Evolutionary conservation across 2,113 vertebrate genomes (phyloP).

Genomic region (Rhynchomys soricoides): DNA sequence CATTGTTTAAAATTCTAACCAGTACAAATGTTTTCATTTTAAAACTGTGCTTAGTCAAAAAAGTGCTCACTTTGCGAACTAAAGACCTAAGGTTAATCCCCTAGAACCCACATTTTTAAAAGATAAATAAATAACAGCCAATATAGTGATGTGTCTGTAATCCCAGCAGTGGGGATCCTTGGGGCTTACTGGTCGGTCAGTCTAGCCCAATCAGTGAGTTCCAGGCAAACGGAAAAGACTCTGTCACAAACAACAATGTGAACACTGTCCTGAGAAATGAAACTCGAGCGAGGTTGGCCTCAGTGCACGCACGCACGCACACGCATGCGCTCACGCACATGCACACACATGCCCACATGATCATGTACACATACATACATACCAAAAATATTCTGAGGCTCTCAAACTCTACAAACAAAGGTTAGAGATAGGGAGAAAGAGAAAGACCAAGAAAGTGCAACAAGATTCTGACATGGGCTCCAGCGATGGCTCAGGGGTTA

Average conservation of each 20-base stretch:
- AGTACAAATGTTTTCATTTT: not conserved
- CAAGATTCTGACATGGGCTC: not conserved
- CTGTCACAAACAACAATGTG: not conserved
- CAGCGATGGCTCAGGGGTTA: not conserved
- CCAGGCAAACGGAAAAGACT: not conserved
- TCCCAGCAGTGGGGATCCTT: not conserved
- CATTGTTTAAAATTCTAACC: not conserved
- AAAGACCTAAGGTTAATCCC: not conserved
- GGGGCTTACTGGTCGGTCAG: no score
- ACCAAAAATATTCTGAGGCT: not conserved
- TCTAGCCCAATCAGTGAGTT: no score
- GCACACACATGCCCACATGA: no score
- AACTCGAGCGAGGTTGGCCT: not conserved
- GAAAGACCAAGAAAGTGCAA: not conserved
- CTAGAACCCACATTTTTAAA: not conserved
- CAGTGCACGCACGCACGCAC: not conserved
- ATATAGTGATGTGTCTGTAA: not conserved
- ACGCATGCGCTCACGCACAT: not conserved
- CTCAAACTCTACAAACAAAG: not conserved
- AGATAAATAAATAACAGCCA: not conserved
- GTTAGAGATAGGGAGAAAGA: not conserved
- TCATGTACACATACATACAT: no score
- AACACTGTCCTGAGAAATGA: not conserved
- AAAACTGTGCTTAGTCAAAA: not conserved
- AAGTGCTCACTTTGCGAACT: not conserved